A percentile compares a stretch with the other conserved stretches of the same genome.
These are phyloP conservation scores for Acromyrmex echinatior DNA, from an alignment of 1,140 invertebrate genomes.

Conservation along the genomic window DNA sequence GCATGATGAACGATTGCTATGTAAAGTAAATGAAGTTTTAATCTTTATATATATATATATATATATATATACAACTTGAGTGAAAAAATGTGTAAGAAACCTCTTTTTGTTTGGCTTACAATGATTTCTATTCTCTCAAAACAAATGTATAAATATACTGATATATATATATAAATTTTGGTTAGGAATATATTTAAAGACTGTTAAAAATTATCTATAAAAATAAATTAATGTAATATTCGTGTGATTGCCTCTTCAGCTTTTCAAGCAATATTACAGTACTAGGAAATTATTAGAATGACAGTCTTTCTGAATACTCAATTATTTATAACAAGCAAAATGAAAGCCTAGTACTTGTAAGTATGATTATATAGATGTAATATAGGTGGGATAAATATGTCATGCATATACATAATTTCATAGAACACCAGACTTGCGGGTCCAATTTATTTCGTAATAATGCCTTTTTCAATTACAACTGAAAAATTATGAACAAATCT, in stretches of 20 bases:
- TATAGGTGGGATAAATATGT: background rate
- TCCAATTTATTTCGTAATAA: conserved; percentile 42
- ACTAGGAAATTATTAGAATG: background rate
- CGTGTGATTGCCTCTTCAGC: background rate
- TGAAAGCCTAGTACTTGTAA: conserved; percentile 28
- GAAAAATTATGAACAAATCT: conserved; percentile 29
- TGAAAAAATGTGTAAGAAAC: background rate
- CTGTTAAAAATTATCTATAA: conserved; percentile 17
- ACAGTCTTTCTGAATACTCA: conserved; percentile 28
- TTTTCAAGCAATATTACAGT: background rate
- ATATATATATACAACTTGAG: background rate
- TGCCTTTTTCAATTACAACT: conserved; percentile 12
- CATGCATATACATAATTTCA: background rate
- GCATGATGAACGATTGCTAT: conserved; percentile 30
- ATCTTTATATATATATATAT: no score
- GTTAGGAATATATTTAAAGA: background rate
- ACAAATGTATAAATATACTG: background rate
- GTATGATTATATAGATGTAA: conserved; percentile 1
- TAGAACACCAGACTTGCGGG: background rate
- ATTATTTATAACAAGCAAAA: conserved; percentile 35
- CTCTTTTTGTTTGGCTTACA: background rate
- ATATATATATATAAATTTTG: no score
- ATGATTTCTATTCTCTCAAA: background rate
- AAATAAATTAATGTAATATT: background rate
- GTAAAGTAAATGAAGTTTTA: background rate